Percentiles rank a stretch among this genome's conserved stretches.
Conservation (phyloP, 2,888 invertebrate genomes). For the Octodonta nipae region DNA sequence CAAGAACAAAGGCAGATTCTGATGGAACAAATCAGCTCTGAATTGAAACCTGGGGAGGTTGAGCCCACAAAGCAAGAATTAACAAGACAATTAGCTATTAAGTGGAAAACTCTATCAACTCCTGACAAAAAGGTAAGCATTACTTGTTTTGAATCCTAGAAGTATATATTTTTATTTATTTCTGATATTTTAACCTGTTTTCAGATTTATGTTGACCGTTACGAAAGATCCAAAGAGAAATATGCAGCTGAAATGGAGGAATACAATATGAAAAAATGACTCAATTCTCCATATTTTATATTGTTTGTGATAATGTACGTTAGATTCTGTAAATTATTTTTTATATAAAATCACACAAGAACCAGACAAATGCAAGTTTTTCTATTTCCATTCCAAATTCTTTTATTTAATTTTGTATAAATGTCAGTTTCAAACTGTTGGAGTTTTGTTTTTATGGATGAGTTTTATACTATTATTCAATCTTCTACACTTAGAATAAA, state of each 20-base stretch:
- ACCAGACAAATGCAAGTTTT: too few relatives aligned
- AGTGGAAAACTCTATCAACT: conserved; percentile 56
- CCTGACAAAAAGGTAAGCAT: conserved; percentile 61
- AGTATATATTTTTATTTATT: conserved; percentile 4
- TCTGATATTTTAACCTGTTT: conserved; percentile 28
- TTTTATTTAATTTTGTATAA: too few relatives aligned
- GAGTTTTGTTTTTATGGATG: too few relatives aligned
- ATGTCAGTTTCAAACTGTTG: too few relatives aligned
- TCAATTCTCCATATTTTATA: too few relatives aligned
- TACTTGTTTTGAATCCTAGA: background rate
- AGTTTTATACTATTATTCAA: too few relatives aligned
- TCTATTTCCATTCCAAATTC: too few relatives aligned
- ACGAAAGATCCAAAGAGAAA: conserved; percentile 63
- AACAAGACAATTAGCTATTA: conserved; percentile 57
- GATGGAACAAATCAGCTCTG: conserved; percentile 49
- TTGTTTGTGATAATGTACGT: too few relatives aligned
- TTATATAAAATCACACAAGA: too few relatives aligned
- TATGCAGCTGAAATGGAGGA: conserved; percentile 62
- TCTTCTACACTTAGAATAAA: too few relatives aligned
- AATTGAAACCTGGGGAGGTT: conserved; percentile 44
- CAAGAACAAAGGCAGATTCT: conserved; percentile 64
- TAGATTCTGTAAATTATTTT: too few relatives aligned
- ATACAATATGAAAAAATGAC: conserved; percentile 39
- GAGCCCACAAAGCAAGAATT: conserved; percentile 64
- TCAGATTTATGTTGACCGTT: conserved; percentile 59